Base-by-base conservation (phyloP, 2,888 invertebrate genomes). In the Microctonus brassicae region DNA sequence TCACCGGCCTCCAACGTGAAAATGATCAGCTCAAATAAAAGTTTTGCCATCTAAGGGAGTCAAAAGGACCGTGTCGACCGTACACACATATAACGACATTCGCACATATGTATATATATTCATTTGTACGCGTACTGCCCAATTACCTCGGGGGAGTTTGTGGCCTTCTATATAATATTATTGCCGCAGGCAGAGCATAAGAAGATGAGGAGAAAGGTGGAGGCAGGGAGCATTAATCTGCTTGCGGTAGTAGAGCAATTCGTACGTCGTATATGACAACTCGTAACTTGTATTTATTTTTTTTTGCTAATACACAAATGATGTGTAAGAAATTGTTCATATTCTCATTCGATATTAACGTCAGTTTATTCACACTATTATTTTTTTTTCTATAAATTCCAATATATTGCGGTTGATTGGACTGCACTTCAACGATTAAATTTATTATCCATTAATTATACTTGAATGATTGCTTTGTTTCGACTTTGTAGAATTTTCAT, bases 1-100 rank as follows among this genome's bases (percentile, higher is more conserved):
- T 47, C 47, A 17, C 20, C 55, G 57, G 79, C 81, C 81, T 82
- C 81, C 80, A 77, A 69, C 69, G 75, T 73, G 76, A 73, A 78
- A 78, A 79, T 76, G 79, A 80, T 80, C n/a, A n/a, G n/a, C 77
- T 74, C 77, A 72, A 78, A 78, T 82, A 80, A 83, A 84, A 82
- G 78, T 82, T 77, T 77, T 77, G 74, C 84, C 83, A 77, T 84
- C 83, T 83, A 84, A 78, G 84, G 84, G 78, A 80, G 81, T 81
- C 79, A 81, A 82, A 82, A 74, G 69, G 72, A 70, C 70, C 72
- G 70, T 74, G 70, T 65, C 65, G 63, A 53, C 69, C 58, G 33
- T 66, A 64, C 57, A 72, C 61, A 47, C 65, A 29, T 29, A 63
- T 69, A 69, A n/a, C 29, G 55, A 61, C n/a, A n/a, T n/a, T n/a